Evolutionary conservation across 1,140 invertebrate genomes (phyloP), one percentile per base, ranked within the genome.

Genomic region (Tetragnatha versicolor): DNA sequence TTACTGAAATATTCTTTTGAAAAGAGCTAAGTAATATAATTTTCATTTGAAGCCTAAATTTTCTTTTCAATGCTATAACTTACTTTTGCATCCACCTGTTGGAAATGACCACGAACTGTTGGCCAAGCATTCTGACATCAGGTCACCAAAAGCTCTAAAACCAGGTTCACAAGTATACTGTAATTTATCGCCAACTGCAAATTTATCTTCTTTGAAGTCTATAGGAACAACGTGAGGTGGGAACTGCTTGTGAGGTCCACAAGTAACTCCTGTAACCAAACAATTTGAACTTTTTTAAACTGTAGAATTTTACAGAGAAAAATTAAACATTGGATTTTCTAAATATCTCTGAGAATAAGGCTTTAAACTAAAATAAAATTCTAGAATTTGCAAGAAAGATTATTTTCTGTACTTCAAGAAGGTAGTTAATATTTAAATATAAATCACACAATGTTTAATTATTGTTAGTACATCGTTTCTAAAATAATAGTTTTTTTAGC

Each of bases 21-120:
- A 61, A 35, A 12, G 35, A 73, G 22, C 35, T 12, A 60, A 49
- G 20, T 27, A 45, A 31, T 60, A 7, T 12, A 29, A 27, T 60
- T n/a, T 37, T n/a, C n/a, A n/a, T n/a, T n/a, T n/a, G n/a, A n/a
- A n/a, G n/a, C n/a, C n/a, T n/a, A n/a, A n/a, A n/a, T n/a, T n/a
- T n/a, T n/a, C n/a, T n/a, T n/a, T 53, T 6, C 5, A 29, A 37
- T 31, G 51, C 51, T 55, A n/a, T 35, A 73, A 82, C 86, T 85
- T 84, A 89, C 89, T 86, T 27, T 85, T 82, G 82, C 90, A 91
- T 83, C 84, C 85, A 69, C 89, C 89, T 35, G 81, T 81, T 17
- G 89, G 86, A 78, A 82, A 81, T 2, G 87, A 87, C 90, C 90
- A 91, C 27, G 84, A 87, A 25, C 87, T 86, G 78, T 85, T 86